Evolutionary conservation across 2,888 invertebrate genomes (phyloP).

Genomic region (Drosophila pseudotakahashii): DNA sequence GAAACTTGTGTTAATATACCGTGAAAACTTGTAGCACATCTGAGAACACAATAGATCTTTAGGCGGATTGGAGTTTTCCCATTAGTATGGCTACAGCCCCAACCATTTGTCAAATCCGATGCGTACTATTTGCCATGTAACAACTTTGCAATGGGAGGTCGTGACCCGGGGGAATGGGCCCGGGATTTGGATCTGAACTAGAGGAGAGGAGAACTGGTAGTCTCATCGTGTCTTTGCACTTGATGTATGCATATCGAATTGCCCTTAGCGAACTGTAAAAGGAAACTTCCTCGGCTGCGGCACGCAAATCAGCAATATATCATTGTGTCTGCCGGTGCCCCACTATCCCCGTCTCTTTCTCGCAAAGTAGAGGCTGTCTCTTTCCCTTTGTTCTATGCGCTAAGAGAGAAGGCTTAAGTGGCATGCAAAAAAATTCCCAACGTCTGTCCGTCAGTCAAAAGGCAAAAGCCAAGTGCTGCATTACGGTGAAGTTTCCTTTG

Average conservation of each 20-base stretch:
- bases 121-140: constrained; percentile 61
- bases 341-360: constrained; percentile 14
- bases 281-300: constrained; percentile 44
- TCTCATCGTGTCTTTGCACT: constrained; percentile 44
- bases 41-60: constrained; percentile 4
- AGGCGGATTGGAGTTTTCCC: constrained; percentile 7
- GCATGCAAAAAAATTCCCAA: constrained; percentile 69
- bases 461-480: constrained; percentile 50
- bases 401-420: constrained; percentile 59
- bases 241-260: constrained; percentile 72
- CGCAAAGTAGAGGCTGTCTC: constrained; percentile 20
- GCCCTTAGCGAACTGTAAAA: constrained; percentile 49
- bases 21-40: not conserved
- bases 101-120: constrained; percentile 66
- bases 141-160: constrained; percentile 32
- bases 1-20: not conserved
- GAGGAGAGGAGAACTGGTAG: not conserved
- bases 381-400: constrained; percentile 26
- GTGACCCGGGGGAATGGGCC: constrained; percentile 6
- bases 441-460: constrained; percentile 50
- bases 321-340: constrained; percentile 59
- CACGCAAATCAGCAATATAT: constrained; percentile 76
- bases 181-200: constrained; percentile 3
- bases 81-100: constrained; percentile 8
- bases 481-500: constrained; percentile 45